Percentiles rank a stretch among this genome's conserved stretches.
Conservation (phyloP, 1,140 invertebrate species). For the Ostrea edulis region DNA sequence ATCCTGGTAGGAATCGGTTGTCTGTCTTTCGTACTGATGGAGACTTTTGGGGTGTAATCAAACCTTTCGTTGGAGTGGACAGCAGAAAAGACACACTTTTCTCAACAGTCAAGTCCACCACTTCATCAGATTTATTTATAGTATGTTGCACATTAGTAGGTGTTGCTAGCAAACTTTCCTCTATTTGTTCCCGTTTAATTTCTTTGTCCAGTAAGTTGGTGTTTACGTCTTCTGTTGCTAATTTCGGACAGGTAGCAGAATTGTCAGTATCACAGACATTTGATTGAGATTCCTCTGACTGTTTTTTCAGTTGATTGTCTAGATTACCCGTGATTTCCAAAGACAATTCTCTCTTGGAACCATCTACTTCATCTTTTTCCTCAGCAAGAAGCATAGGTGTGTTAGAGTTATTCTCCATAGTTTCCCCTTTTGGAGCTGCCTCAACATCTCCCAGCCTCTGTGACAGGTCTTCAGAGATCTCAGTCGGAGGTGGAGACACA, state of each 20-base stretch:
- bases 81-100: slow-evolving; percentile 8
- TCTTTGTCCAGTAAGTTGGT: background rate
- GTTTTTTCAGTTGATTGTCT: background rate
- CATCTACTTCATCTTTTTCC: slow-evolving; percentile 39
- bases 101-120: background rate
- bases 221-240: background rate
- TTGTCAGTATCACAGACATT: slow-evolving; percentile 21
- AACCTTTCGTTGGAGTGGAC: slow-evolving; percentile 5
- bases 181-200: slow-evolving; percentile 5
- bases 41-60: background rate
- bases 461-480: background rate
- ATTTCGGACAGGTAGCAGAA: slow-evolving; percentile 1
- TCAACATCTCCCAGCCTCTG: background rate
- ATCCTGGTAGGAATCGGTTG: background rate
- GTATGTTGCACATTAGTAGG: background rate
- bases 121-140: background rate
- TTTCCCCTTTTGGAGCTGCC: background rate
- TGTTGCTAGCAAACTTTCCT: background rate
- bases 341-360: slow-evolving; percentile 27
- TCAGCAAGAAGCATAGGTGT: background rate
- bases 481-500: background rate
- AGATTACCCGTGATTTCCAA: background rate
- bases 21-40: background rate
- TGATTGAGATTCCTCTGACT: background rate
- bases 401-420: background rate